Evolutionary conservation across 2,797 vertebrate genomes (phyloP).

Genomic region (Bucorvus abyssinicus): DNA sequence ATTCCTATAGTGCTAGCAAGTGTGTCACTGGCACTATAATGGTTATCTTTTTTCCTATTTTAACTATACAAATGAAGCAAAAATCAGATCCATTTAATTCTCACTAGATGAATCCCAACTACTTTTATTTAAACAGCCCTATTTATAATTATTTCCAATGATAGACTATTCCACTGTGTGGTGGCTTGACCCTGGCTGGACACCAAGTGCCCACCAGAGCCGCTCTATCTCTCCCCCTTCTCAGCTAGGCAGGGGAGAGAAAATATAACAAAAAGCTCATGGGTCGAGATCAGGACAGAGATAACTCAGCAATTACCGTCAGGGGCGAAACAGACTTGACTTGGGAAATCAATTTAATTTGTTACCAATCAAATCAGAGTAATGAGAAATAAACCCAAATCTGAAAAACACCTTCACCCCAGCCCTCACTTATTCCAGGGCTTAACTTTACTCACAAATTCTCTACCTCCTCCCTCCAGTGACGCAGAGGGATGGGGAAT

Average conservation of each 20-base stretch:
- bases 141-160: slow-evolving; percentile 1
- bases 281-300: background rate
- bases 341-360: background rate
- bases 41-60: background rate
- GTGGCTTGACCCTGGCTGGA: background rate
- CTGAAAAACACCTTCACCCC: background rate
- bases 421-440: background rate
- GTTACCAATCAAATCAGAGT: background rate
- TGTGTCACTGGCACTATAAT: background rate
- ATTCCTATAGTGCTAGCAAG: slow-evolving; percentile 38
- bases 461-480: background rate
- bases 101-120: background rate
- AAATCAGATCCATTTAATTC: slow-evolving; percentile 28
- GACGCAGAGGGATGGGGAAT: too few species aligned
- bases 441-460: background rate
- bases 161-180: background rate
- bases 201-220: background rate
- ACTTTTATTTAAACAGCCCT: background rate
- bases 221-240: background rate
- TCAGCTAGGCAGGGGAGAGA: background rate
- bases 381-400: background rate
- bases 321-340: background rate
- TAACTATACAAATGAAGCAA: slow-evolving; percentile 22
- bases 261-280: background rate
- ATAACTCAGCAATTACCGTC: background rate